Evolutionary conservation across 2,113 vertebrate genomes (phyloP).

Genomic region (Naja naja): DNA sequence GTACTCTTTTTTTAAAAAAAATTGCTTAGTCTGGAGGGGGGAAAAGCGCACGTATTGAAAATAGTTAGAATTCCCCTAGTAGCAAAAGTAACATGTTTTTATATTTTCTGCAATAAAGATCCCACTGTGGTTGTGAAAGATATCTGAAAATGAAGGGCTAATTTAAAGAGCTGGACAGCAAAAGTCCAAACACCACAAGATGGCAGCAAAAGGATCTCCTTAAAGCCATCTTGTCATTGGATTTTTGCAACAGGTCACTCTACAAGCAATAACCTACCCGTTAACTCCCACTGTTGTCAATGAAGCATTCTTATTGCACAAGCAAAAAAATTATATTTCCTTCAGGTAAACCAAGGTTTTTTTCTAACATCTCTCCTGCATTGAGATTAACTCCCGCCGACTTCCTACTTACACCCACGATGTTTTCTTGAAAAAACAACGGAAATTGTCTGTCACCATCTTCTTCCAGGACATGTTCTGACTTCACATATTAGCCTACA

Average conservation of each 20-base stretch:
- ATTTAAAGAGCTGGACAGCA: not conserved
- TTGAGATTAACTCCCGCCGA: not conserved
- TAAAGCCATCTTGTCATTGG: not conserved
- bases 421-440: not conserved
- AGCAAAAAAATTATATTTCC: not conserved
- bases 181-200: not conserved
- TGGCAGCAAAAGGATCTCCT: not conserved
- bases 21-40: not conserved
- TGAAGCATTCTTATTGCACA: not conserved
- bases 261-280: not conserved
- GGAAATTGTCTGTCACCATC: not conserved
- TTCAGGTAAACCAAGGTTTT: not conserved
- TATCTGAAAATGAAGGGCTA: not conserved
- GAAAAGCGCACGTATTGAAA: not conserved
- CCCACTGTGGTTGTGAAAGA: not conserved
- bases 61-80: fast-evolving
- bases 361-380: not conserved
- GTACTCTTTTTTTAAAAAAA: not conserved
- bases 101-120: not conserved
- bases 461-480: not conserved
- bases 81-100: not conserved
- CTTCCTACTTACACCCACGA: not conserved
- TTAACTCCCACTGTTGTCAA: not conserved
- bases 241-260: not conserved
- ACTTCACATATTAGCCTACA: not conserved